Evolutionary conservation across 2,888 invertebrate genomes (phyloP), one percentile per base, ranked within the genome.

Genomic region (Cryptus armator): DNA sequence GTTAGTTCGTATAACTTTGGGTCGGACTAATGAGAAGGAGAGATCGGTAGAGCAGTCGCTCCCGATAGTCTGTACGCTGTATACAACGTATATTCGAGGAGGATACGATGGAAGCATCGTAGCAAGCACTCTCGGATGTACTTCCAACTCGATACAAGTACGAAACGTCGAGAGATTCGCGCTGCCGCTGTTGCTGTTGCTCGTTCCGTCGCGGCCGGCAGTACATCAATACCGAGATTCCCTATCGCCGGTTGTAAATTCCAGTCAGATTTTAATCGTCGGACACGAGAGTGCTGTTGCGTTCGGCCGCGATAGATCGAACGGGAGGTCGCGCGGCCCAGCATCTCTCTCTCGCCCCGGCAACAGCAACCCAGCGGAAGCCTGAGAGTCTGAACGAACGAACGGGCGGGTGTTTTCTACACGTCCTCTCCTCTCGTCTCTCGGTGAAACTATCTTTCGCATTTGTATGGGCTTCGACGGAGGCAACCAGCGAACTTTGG

Each of bases 221-320:
- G 85, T 87, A 86, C 87, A 87, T 88, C 88, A 87, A 88, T 88
- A 86, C 84, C 82, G 78, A 85, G 87, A 88, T 88, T 87, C 81
- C 84, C 83, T 87, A 88, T 88, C 88, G 85, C 74, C 74, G 84
- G 88, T 85, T 87, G 88, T 88, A 88, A 88, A 88, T 88, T 87
- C 87, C 84, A 86, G 84, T 84, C 83, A 88, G 88, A 88, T 88
- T 88, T 87, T 86, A 87, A 88, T 88, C 88, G 86, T 87, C 84
- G 78, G 79, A 85, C 87, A 86, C 78, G 85, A 80, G 79, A 72
- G 81, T 86, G 84, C 81, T 79, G 81, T 71, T 70, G 81, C 74
- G 84, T 83, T 62, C 81, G 48, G 64, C 66, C 72, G 72, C 72
- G 72, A 77, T 64, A 77, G 68, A 44, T 77, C 56, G 71, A 59